Evolutionary conservation across 2,888 invertebrate species (phyloP).

Genomic region (Calameuta idolon): DNA sequence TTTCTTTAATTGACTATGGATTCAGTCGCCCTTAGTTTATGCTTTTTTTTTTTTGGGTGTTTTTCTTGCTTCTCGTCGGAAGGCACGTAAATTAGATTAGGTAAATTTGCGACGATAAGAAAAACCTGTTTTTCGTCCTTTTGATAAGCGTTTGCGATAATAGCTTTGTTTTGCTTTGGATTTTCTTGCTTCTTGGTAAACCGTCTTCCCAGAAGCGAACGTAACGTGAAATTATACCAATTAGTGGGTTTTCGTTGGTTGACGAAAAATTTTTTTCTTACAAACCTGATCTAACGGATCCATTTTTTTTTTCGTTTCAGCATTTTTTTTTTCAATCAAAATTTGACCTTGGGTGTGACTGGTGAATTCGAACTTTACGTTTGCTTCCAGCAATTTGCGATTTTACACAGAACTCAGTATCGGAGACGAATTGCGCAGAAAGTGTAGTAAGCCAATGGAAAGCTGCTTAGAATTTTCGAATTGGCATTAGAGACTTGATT

Average conservation of each 20-base stretch:
- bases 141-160: neutral
- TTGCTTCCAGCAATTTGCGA: neutral
- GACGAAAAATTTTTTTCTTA: neutral
- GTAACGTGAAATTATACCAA: neutral
- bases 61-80: neutral
- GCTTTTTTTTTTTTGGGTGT: neutral
- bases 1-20: neutral
- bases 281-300: too few species aligned
- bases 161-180: neutral
- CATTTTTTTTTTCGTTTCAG: too few species aligned
- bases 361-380: neutral
- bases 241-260: neutral
- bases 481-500: neutral
- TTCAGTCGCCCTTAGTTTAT: neutral
- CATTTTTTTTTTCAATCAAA: neutral
- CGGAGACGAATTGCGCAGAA: neutral
- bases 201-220: neutral
- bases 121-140: too few species aligned
- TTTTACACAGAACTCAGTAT: neutral
- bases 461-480: neutral
- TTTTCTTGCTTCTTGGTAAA: neutral
- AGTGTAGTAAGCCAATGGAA: neutral
- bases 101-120: too few species aligned
- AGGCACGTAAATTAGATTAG: neutral
- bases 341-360: too few species aligned